Base-by-base conservation (phyloP, 2,888 invertebrate genomes). In the Bugulina stolonifera region DNA sequence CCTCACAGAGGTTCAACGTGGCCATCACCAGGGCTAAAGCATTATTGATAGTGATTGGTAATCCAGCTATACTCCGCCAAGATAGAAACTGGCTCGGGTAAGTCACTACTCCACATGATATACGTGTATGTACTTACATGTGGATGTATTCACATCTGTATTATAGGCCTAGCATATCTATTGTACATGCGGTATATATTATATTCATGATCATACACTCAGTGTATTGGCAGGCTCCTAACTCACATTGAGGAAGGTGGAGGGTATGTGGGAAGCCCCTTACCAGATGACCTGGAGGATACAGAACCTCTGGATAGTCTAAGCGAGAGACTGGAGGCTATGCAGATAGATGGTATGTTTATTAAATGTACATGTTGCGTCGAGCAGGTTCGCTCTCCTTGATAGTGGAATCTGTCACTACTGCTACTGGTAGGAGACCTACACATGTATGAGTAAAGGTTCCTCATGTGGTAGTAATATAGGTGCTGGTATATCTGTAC, bases 21-120 rank as follows among this genome's bases (percentile, higher is more conserved):
- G 79, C 81, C 1, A 55, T 81, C 23, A 81, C 81, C 0, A 71
- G 81, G 72, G 78, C 81, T 35, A 80, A 80, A 72, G 80, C 81
- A 1, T 76, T 81, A 70, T 73, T 81, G 71, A 77, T 81, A 64
- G 78, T 81, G 23, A 75, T 81, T 43, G 81, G 81, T 10, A 80
- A 81, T 73, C 80, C 81, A 3, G 74, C 76, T 57, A 77, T 79
- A 18, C 75, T 81, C 57, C 73, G 76, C 69, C 72, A 75, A 58
- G 80, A 81, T 71, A 18, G 71, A 3, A 74, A 78, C 73, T 81
- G 80, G 81, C 76, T 75, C 72, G 74, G 74, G 80, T 80, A 64
- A 22, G 18, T 52, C 10, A 14, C 10, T 52, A 52, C 18, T 52
- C 52, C 10, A 52, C 22, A n/a, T n/a, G n/a, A n/a, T n/a, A n/a